Conservation (phyloP, 2,888 invertebrate genomes). For the Apoderus coryli region DNA sequence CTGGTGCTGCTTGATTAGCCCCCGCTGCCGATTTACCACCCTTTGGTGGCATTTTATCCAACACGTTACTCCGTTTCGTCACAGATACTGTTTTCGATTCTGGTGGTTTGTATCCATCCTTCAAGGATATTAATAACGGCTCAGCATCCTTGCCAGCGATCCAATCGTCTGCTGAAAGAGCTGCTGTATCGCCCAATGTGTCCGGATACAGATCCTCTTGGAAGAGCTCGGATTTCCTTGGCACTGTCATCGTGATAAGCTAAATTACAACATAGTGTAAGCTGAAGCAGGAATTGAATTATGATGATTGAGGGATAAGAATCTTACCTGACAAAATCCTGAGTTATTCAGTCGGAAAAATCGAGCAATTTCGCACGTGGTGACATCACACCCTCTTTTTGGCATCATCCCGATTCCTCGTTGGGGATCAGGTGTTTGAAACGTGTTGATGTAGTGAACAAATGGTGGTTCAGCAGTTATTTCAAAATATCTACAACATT, state of each 20-base stretch:
- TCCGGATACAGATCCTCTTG: slow-evolving; percentile 96
- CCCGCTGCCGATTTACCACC: slow-evolving; percentile 23
- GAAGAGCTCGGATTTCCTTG: slow-evolving; percentile 92
- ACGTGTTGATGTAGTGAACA: slow-evolving; percentile 93
- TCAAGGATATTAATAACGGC: slow-evolving; percentile 81
- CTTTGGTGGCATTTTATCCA: slow-evolving; percentile 50
- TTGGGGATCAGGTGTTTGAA: slow-evolving; percentile 95
- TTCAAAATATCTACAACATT: slow-evolving; percentile 36
- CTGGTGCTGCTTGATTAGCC: slow-evolving; percentile 18
- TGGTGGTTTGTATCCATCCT: slow-evolving; percentile 58
- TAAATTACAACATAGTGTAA: too few relatives aligned
- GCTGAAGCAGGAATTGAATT: neutral
- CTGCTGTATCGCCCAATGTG: slow-evolving; percentile 80
- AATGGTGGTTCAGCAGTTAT: slow-evolving; percentile 88
- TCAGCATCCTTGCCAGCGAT: slow-evolving; percentile 77
- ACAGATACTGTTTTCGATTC: slow-evolving; percentile 63
- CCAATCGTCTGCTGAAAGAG: slow-evolving; percentile 87
- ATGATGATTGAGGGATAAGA: neutral
- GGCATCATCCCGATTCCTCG: slow-evolving; percentile 97
- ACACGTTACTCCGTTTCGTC: slow-evolving; percentile 60
- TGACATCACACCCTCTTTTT: slow-evolving; percentile 90
- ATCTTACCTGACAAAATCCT: slow-evolving; percentile 69
- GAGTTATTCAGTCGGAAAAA: slow-evolving; percentile 93
- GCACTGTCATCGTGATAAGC: slow-evolving; percentile 95
- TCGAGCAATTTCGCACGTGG: slow-evolving; percentile 85